Evolutionary conservation across 2,797 vertebrate species (phyloP), one percentile per base, ranked within the genome.

Genomic region (Etheostoma nigrum): DNA sequence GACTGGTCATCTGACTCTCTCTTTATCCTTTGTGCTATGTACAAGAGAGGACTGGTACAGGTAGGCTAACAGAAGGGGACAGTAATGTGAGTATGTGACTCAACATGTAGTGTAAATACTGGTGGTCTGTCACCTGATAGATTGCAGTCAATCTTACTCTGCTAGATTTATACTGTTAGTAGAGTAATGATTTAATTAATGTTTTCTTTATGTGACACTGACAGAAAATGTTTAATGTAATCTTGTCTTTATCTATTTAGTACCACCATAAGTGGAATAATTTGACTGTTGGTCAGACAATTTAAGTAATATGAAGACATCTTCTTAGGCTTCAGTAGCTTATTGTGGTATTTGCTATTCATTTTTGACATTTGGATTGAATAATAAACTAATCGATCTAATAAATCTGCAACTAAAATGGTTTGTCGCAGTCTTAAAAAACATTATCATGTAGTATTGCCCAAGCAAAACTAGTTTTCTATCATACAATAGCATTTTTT

Each of bases 1-100:
- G 98, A 98, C 40, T 99, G 98, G 98, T 98, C 98, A 0, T 97
- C 98, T 0, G 98, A 99, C 85, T 99, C 98, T 0, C 95, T 97
- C 16, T 99, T 99, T 83, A 92, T 99, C 57, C 88, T 99, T 8
- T 99, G 98, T 3, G 97, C 98, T 70, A 97, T 99, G 97, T 98
- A 97, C 93, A 97, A 96, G 87, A 94, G 98, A 8, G 98, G 97
- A 14, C 75, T 99, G 3, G 97, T 99, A 44, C 98, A 99, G 97
- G 98, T 98, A 82, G 0, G 85, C 54, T 27, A 8, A 58, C 30
- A 53, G 15, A n/a, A 57, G n/a, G 25, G 6, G 18, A 44, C 18
- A 48, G 19, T 48, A 19, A 36, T 72, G 5, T 54, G 18, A 47
- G 7, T 19, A 9, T 64, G 16, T 71, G 10, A 44, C 47, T 49